Evolutionary conservation across 1,140 invertebrate genomes (phyloP).

Genomic region (Aplysia californica): DNA sequence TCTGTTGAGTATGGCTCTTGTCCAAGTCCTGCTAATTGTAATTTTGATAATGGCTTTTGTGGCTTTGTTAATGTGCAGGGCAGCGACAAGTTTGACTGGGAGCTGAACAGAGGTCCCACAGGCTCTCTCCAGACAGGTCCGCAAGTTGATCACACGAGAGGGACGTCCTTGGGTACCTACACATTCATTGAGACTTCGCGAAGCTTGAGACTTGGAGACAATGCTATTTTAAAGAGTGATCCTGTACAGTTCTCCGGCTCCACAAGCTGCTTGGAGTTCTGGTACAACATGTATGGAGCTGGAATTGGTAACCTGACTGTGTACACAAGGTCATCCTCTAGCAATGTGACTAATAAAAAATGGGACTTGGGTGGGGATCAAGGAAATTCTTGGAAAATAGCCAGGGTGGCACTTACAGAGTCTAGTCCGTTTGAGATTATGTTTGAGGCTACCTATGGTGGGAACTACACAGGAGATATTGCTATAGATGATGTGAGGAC

Average conservation of each 20-base stretch:
- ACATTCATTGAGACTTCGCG: constrained; percentile 61
- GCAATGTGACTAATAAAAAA: constrained; percentile 14
- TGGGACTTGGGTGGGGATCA: constrained; percentile 32
- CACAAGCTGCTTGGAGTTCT: constrained; percentile 70
- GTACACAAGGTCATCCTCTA: constrained; percentile 31
- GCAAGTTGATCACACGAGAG: constrained; percentile 49
- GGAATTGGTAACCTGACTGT: constrained; percentile 53
- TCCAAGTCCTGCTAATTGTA: constrained; percentile 44
- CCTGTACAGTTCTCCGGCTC: constrained; percentile 43
- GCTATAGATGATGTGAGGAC: constrained; percentile 78
- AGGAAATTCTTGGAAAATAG: constrained; percentile 49
- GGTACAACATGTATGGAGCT: constrained; percentile 81
- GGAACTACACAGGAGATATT: constrained; percentile 76
- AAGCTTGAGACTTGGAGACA: constrained; percentile 31
- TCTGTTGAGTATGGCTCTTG: constrained; percentile 34
- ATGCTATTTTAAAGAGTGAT: constrained; percentile 50
- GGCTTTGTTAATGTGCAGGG: constrained; percentile 48
- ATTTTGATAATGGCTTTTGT: constrained; percentile 50
- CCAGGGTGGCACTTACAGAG: too few relatives aligned
- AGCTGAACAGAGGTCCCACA: constrained; percentile 43
- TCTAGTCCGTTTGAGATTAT: constrained; percentile 41
- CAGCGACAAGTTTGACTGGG: constrained; percentile 58
- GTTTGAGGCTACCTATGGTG: constrained; percentile 75
- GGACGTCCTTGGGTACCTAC: constrained; percentile 51
- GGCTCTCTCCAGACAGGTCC: constrained; percentile 53